Percentiles rank a stretch among this genome's conserved stretches.
These are phyloP conservation scores for Euura lappo DNA, from an alignment of 1,140 invertebrate genomes.

Conservation along the genomic window DNA sequence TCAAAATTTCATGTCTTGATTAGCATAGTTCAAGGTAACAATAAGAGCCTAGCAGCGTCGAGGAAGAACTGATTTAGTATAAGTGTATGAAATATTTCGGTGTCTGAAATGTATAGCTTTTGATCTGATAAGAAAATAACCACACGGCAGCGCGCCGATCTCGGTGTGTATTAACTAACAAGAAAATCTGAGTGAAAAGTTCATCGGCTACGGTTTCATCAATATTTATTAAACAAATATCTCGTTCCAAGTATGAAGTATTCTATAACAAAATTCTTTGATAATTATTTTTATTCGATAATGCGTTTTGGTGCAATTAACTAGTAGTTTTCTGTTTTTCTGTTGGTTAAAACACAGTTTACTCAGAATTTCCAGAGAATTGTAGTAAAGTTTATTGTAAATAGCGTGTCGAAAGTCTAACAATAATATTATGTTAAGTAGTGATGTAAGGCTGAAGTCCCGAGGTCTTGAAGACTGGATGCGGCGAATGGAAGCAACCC, in stretches of 20 bases:
- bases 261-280: too few relatives aligned
- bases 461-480: conserved; percentile 34
- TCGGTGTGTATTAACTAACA: neutral
- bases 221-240: too few relatives aligned
- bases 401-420: neutral
- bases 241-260: too few relatives aligned
- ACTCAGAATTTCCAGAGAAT: neutral
- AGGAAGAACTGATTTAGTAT: conserved; percentile 1
- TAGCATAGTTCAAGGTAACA: neutral
- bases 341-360: conserved; percentile 3
- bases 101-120: neutral
- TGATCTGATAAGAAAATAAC: neutral
- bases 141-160: neutral
- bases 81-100: neutral
- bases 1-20: neutral
- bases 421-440: conserved; percentile 24
- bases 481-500: conserved; percentile 23
- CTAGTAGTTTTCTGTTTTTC: neutral
- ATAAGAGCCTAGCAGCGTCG: neutral
- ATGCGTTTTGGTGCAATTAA: neutral
- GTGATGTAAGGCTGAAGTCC: conserved; percentile 35
- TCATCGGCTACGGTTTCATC: too few relatives aligned
- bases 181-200: neutral
- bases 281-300: too few relatives aligned
- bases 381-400: neutral